Evolutionary conservation across 2,888 invertebrate species (phyloP), one percentile per base, ranked within the genome.

Genomic region (Megastigmus dorsalis): DNA sequence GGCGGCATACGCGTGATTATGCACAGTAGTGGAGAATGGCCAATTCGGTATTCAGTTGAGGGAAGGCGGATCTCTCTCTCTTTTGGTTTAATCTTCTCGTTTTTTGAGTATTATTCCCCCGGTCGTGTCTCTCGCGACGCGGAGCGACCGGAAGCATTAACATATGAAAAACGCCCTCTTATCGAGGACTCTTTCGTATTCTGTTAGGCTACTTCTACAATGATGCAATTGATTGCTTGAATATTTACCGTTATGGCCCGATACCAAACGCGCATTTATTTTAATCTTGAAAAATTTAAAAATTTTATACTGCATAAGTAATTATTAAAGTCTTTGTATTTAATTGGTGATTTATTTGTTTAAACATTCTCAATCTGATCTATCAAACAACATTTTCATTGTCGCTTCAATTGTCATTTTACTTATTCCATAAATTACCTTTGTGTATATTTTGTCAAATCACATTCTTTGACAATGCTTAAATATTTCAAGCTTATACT

Each of bases 61-160:
- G 43, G 55, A 36, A 60, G 55, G 54, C 54, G 36, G 36, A 63
- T 54, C 30, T 55, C 33, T 15, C 10, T 57, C 13, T 59, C n/a
- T 28, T 20, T 28, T 10, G 6, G n/a, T 26, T n/a, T n/a, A n/a
- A n/a, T 52, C 52, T 55, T 28, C 10, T 10, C 36, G 10, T n/a
- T 26, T 50, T 65, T 38, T 63, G 59, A 5, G 33, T 18, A n/a
- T 45, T 43, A 30, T 54, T 43, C 48, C 10, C 28, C 23, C 20
- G 4, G 28, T 13, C 10, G 28, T 54, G 30, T 43, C 38, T 28
- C 54, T 30, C 72, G 10, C 28, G n/a, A 5, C 6, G 45, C 23
- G 41, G 59, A 2, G n/a, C 45, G 66, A 43, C 69, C 70, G 67
- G 75, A 71, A 75, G 62, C 71, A 75, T 70, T 75, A 59, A 62